Evolutionary conservation across 2,888 invertebrate species (phyloP).

Genomic region (Ichneumoninae sp.): DNA sequence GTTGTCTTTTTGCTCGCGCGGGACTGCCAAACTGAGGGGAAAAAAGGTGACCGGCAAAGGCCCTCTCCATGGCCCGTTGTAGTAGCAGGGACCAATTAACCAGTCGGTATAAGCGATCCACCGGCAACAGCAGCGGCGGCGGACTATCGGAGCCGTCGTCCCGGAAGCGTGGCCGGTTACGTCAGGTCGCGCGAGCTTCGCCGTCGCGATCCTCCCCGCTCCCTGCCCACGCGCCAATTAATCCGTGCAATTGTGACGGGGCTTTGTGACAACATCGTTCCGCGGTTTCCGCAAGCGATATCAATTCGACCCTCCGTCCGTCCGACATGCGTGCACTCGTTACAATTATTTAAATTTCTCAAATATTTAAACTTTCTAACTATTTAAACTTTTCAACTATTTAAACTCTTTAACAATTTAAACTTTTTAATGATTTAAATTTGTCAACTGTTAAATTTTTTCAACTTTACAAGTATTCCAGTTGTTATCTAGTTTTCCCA

Average conservation of each 20-base stretch:
- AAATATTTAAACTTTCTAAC: no score
- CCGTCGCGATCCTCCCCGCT: constrained; percentile 26
- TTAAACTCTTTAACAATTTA: no score
- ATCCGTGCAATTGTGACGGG: constrained; percentile 70
- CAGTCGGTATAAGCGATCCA: constrained; percentile 26
- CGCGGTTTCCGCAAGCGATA: constrained; percentile 62
- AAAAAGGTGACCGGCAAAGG: constrained; percentile 44
- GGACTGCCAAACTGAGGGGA: constrained; percentile 28
- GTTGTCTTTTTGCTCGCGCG: constrained; percentile 30
- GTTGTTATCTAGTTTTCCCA: no score
- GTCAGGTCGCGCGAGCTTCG: constrained; percentile 50
- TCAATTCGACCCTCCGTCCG: constrained; percentile 41
- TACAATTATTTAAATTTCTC: constrained; percentile 40
- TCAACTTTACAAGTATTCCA: no score
- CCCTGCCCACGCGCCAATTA: constrained; percentile 70
- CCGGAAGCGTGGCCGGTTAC: constrained; percentile 61
- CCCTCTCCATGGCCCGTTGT: constrained; percentile 2
- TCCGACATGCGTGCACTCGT: constrained; percentile 36
- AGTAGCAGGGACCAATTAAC: constrained; percentile 9
- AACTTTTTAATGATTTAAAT: constrained; percentile 30
- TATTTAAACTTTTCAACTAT: no score
- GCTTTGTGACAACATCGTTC: constrained; percentile 68
- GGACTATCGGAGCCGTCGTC: constrained; percentile 43
- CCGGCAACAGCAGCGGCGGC: background rate
- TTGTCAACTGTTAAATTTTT: background rate